Conservation (phyloP, 2,888 invertebrate genomes). For the Apomyelois bistriatella region DNA sequence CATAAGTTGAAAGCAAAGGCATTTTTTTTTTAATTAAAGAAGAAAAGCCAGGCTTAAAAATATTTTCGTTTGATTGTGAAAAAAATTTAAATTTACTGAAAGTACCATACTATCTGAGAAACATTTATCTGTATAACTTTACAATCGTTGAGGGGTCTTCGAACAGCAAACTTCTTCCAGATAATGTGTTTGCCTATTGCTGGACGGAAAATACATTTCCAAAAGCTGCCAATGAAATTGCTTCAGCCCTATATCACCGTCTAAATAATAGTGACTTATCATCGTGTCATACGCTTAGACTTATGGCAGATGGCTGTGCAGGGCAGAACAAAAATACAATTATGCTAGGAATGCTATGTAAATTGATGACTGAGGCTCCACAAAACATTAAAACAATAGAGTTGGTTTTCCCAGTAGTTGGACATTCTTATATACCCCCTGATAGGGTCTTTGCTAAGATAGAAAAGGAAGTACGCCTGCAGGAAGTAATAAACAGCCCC, state of each 20-base stretch:
- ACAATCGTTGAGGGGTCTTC: neutral
- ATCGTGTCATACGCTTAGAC: neutral
- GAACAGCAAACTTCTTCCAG: neutral
- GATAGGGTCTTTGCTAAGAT: neutral
- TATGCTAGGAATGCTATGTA: neutral
- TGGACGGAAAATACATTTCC: neutral
- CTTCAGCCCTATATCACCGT: neutral
- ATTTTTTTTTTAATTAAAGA: neutral
- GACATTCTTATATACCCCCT: neutral
- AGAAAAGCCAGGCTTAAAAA: neutral
- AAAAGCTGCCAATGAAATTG: neutral
- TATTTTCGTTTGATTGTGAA: neutral
- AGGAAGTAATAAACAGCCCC: neutral
- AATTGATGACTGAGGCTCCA: constrained; percentile 7
- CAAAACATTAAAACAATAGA: neutral
- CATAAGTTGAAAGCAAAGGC: neutral
- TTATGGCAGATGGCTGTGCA: neutral
- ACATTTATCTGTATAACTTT: neutral
- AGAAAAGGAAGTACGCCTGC: neutral
- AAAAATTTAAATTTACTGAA: neutral
- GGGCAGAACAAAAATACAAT: constrained; percentile 12
- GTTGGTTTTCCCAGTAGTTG: neutral
- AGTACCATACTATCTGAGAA: neutral
- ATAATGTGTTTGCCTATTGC: neutral
- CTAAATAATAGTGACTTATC: neutral